Conservation (phyloP, 1,140 invertebrate species). For the Pachypsylla venusta region DNA sequence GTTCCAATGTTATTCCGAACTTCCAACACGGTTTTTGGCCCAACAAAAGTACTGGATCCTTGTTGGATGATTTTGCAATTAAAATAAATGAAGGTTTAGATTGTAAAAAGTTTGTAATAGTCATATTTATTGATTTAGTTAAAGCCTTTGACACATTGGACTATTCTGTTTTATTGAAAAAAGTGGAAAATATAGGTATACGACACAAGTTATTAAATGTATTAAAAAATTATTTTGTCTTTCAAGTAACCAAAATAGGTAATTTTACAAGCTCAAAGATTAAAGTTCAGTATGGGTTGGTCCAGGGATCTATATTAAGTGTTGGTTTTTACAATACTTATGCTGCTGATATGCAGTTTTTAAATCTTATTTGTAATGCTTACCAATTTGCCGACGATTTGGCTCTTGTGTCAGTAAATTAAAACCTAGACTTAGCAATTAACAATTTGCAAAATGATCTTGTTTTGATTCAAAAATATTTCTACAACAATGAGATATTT, state of each 20-base stretch:
- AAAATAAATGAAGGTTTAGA: not conserved
- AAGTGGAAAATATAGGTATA: not conserved
- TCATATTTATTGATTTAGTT: not conserved
- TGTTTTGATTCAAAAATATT: no score
- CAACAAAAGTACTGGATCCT: not conserved
- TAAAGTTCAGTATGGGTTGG: not conserved
- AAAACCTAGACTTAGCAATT: no score
- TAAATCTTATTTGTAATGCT: not conserved
- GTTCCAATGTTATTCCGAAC: not conserved
- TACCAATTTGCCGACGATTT: not conserved
- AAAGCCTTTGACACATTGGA: not conserved
- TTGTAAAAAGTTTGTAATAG: not conserved
- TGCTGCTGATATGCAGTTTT: not conserved
- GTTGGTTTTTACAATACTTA: not conserved
- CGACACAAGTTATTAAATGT: not conserved
- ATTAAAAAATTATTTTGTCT: not conserved
- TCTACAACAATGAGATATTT: no score
- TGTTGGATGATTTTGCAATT: not conserved
- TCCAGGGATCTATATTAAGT: not conserved
- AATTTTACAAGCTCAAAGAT: not conserved
- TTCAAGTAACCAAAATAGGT: not conserved
- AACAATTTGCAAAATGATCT: no score
- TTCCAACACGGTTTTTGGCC: conserved; percentile 2
- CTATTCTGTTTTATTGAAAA: not conserved
- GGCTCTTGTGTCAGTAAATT: no score